Evolutionary conservation across 2,888 invertebrate genomes (phyloP).

Genomic region (Xestobium rufovillosum): DNA sequence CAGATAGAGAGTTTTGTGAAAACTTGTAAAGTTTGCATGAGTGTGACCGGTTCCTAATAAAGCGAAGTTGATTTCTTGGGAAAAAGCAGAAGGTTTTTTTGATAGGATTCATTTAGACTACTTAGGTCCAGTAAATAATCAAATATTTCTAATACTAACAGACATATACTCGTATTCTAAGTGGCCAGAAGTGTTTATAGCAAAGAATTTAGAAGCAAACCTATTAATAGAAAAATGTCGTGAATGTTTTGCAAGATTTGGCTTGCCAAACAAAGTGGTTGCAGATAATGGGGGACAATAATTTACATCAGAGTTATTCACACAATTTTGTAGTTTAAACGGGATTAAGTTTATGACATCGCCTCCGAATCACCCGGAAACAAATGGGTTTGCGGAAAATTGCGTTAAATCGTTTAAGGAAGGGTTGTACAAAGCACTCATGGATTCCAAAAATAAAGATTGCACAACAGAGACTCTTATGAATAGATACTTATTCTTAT

Average conservation of each 20-base stretch:
- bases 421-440: conserved; percentile 6
- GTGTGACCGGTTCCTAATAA: conserved; percentile 8
- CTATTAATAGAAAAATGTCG: conserved; percentile 20
- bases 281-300: conserved; percentile 27
- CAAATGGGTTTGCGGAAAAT: conserved; percentile 19
- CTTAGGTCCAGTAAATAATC: conserved; percentile 33
- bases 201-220: conserved; percentile 2
- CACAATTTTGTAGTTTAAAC: conserved; percentile 21
- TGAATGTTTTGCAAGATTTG: conserved; percentile 26
- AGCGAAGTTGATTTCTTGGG: conserved; percentile 28
- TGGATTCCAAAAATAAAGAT: conserved; percentile 7
- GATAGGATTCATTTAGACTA: conserved; percentile 40
- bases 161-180: conserved; percentile 38
- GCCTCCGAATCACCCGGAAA: conserved; percentile 19
- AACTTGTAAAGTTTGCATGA: conserved; percentile 25
- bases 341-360: conserved; percentile 24
- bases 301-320: conserved; percentile 24
- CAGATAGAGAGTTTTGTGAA: conserved; percentile 27
- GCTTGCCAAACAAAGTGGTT: conserved; percentile 22
- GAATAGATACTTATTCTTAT: conserved; percentile 15
- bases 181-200: conserved; percentile 36
- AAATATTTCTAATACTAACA: conserved; percentile 8
- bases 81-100: conserved; percentile 29
- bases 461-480: conserved; percentile 7
- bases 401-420: conserved; percentile 16